These are phyloP conservation scores for Helostoma temminkii DNA, from an alignment of 2,797 vertebrate species.

Conservation along the genomic window DNA sequence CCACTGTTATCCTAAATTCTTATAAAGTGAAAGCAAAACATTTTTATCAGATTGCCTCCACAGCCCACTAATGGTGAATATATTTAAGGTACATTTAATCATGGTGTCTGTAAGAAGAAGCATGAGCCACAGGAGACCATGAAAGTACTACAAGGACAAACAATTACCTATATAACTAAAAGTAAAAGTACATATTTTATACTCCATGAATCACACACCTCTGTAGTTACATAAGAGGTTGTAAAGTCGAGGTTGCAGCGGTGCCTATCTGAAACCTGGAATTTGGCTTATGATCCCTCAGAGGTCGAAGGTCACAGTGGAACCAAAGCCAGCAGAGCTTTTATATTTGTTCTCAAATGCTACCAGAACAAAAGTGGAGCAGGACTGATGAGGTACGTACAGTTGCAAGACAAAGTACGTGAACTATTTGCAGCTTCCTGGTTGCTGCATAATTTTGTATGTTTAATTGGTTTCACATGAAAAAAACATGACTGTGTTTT, in stretches of 20 bases:
- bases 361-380: not conserved
- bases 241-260: constrained; percentile 3
- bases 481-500: too few species aligned
- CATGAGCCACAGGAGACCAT: not conserved
- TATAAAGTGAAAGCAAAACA: too few species aligned
- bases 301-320: constrained; percentile 4
- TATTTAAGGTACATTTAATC: too few species aligned
- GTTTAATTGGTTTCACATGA: too few species aligned
- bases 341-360: not conserved
- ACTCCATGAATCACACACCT: not conserved
- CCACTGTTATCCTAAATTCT: too few species aligned
- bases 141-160: not conserved
- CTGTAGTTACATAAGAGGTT: not conserved
- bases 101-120: not conserved
- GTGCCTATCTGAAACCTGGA: not conserved
- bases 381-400: not conserved
- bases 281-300: constrained; percentile 16
- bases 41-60: too few species aligned
- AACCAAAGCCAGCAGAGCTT: not conserved
- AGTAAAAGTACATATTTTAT: fast-evolving
- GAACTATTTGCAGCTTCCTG: too few species aligned
- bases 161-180: too few species aligned
- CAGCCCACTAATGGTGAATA: too few species aligned
- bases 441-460: too few species aligned
- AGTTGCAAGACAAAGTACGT: too few species aligned